Evolutionary conservation across 2,797 vertebrate genomes (phyloP).

Genomic region (Oreochromis mossambicus): DNA sequence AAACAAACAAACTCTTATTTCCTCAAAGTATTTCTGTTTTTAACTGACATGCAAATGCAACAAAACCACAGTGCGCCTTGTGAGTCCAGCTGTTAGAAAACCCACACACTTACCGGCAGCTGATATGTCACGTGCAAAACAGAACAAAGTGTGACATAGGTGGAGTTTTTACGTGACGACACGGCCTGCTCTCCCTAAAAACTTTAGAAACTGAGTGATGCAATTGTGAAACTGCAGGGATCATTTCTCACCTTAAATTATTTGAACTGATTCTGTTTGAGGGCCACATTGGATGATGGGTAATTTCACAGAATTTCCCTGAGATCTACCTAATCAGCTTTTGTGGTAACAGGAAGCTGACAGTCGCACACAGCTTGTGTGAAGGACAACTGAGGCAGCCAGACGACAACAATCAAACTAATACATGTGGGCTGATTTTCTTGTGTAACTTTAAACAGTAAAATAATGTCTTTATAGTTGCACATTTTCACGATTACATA

Average conservation of each 20-base stretch:
- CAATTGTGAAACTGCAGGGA: not conserved
- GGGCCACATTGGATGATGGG: accelerated
- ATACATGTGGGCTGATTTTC: not conserved
- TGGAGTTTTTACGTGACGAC: accelerated
- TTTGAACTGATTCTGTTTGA: not conserved
- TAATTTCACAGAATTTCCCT: not conserved
- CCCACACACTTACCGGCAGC: not conserved
- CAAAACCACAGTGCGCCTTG: not conserved
- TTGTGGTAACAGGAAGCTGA: not conserved
- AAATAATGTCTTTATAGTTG: not conserved
- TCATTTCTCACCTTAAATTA: not conserved
- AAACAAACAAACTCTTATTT: not conserved
- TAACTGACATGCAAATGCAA: not conserved
- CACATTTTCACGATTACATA: not conserved
- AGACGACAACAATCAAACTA: not conserved
- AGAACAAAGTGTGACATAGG: accelerated
- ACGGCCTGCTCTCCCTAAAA: not conserved
- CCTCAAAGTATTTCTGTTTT: not conserved
- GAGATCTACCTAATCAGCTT: not conserved
- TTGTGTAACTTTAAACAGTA: not conserved
- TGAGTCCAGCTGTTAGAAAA: not conserved
- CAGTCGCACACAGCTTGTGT: not conserved
- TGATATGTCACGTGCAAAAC: not conserved
- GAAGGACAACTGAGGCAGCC: not conserved
- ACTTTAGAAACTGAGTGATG: not conserved